Evolutionary conservation across 2,797 vertebrate genomes (phyloP), one percentile per base, ranked within the genome.

Genomic region (Coreius guichenoti): DNA sequence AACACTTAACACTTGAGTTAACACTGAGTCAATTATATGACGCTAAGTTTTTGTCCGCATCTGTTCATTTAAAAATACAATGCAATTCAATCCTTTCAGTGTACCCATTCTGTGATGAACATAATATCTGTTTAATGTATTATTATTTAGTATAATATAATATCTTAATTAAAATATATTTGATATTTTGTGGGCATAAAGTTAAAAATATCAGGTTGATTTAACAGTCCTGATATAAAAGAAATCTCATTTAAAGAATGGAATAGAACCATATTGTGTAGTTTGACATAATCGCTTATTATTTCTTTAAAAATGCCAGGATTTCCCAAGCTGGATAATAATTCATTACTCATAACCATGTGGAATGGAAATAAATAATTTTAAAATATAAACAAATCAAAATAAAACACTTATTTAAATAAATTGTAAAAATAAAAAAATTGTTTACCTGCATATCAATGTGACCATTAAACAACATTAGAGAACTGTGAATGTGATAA

Each of bases 181-280:
- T 26, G 3, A 43, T 14, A n/a, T 72, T 45, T 45, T 45, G 23
- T 47, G 7, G 3, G 39, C 39, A 72, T 72, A 43, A 70, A n/a
- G 39, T 13, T 5, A 70, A n/a, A 31, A 73, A 51, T 51, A 5
- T 54, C 17, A 51, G 5, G 29, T 47, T 29, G n/a, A 49, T 49
- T 74, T 75, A 75, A 36, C 49, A n/a, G 74, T 76, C 54, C 31
- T 39, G 21, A 56, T 36, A 54, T 23, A 56, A 56, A 76, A 56
- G n/a, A 76, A 23, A 0, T 12, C 3, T 36, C 1, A 33, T 21
- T 54, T 8, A 1, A 36, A n/a, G 5, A 76, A 76, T 16, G 1
- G 4, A 76, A 76, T 23, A 4, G 9, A 33, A 51, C 26, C 19
- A 12, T 31, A 11, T 1, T 51, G 17, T 54, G 17, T 54, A 23